Base-by-base conservation (phyloP, 1,140 invertebrate species). In the Pollicipes pollicipes region DNA sequence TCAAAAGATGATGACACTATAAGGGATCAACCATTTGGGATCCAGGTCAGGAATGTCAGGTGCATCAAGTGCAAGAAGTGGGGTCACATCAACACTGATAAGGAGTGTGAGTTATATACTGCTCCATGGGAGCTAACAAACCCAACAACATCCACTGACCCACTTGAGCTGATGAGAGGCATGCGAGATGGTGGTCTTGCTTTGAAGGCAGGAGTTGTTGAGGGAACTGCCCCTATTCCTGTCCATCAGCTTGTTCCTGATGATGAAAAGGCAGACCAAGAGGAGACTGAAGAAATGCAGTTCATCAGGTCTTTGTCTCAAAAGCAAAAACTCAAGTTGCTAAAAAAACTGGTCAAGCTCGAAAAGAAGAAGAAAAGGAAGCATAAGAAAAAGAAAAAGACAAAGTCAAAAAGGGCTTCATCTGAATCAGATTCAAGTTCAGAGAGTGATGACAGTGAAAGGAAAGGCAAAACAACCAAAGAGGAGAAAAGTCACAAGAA, bases 1-100 rank as follows among this genome's bases (percentile, higher is more conserved):
- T 37, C 45, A 32, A 96, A 95, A 81, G 91, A 91, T 30, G 92
- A 97, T 80, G 90, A 91, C 75, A 35, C 35, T 17, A 96, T 99
- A 76, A 83, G 91, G 72, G 97, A 99, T 83, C 97, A 99, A 79
- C 97, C 97, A 0, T 99, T 99, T 86, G 97, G 96, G 70, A 99
- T 99, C 77, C 88, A 94, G 81, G 95, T 99, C 0, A 82, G 95
- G 58, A 98, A 99, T 84, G 95, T 98, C 0, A 84, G 95, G 27
- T 99, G 97, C 78, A 93, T 99, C 45, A 98, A 98, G 80, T 99
- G 97, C 79, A 91, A 97, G 76, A 97, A 97, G 79, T 99, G 97
- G 95, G 97, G 97, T 10, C 97, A 99, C 78, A 95, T 99, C 66
- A 99, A 99, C 79, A 99, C 97, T 78, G 95, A 93, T 77, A 91